A percentile compares a stretch with the other conserved stretches of the same genome.
phyloP scores from a whole-genome alignment of 2,113 vertebrate genomes.

The Morone chrysops region DNA sequence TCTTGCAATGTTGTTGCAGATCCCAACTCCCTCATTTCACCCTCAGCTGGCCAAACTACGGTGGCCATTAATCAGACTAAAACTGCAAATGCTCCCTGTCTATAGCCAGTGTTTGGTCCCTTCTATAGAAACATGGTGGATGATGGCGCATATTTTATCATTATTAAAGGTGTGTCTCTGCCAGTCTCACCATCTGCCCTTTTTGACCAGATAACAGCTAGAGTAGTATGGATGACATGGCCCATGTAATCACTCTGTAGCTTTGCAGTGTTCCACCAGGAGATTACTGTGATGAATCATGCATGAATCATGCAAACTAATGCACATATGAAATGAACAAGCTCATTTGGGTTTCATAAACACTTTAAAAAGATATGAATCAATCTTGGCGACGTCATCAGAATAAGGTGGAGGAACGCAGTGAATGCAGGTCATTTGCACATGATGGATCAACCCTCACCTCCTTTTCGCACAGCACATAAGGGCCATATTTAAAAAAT shows the following conservation, averaged over 20 bases:
- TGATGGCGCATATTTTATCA: neutral
- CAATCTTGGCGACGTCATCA: slow-evolving; percentile 15
- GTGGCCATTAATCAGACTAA: too few relatives aligned
- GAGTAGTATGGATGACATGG: neutral
- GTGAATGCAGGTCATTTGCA: neutral
- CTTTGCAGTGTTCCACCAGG: neutral
- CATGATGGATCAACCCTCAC: slow-evolving; percentile 16
- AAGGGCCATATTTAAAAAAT: slow-evolving; percentile 32
- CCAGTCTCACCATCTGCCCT: neutral
- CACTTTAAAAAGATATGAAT: neutral
- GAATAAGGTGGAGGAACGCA: slow-evolving; percentile 18
- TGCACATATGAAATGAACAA: slow-evolving; percentile 39
- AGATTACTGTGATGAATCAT: slow-evolving; percentile 33
- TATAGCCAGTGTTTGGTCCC: too few relatives aligned
- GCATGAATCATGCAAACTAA: slow-evolving; percentile 33
- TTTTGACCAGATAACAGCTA: slow-evolving; percentile 1
- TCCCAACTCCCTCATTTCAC: too few relatives aligned
- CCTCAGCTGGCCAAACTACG: too few relatives aligned
- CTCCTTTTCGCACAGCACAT: slow-evolving; percentile 16
- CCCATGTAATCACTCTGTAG: neutral
- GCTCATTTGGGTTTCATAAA: neutral
- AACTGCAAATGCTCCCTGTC: too few relatives aligned
- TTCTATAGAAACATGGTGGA: too few relatives aligned
- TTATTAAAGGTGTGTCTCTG: neutral
- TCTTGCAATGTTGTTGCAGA: too few relatives aligned